phyloP scores from a whole-genome alignment of 2,888 invertebrate genomes.

The Agrilus biguttatus region DNA sequence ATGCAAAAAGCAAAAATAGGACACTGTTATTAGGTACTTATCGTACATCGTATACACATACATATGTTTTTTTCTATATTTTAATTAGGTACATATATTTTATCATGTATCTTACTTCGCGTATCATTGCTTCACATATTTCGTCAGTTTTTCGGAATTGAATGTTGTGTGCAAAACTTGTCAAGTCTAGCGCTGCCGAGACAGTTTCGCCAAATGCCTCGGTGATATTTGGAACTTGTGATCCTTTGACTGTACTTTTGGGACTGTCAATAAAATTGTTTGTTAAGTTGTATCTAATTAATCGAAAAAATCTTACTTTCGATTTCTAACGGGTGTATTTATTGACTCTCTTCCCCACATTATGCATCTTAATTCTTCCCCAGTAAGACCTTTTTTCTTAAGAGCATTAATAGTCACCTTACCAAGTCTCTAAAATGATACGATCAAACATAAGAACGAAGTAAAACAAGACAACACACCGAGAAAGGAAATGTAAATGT shows the following conservation, averaged over 20 bases:
- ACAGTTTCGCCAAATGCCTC: slow-evolving; percentile 46
- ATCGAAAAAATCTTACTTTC: slow-evolving; percentile 41
- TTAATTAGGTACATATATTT: slow-evolving; percentile 4
- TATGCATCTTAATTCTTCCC: slow-evolving; percentile 68
- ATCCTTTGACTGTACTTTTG: no score
- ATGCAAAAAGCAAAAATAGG: no score
- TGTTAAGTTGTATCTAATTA: slow-evolving; percentile 1
- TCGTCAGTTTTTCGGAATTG: slow-evolving; percentile 34
- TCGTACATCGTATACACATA: no score
- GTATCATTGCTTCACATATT: slow-evolving; percentile 7
- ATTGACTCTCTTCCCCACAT: slow-evolving; percentile 89
- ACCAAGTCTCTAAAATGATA: slow-evolving; percentile 54
- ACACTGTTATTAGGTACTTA: no score
- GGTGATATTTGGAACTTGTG: slow-evolving; percentile 29
- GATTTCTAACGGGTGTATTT: slow-evolving; percentile 66
- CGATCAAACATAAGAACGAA: neutral
- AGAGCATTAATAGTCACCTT: slow-evolving; percentile 75
- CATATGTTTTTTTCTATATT: no score
- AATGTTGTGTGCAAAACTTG: slow-evolving; percentile 64
- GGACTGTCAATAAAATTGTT: slow-evolving; percentile 1
- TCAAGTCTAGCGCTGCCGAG: slow-evolving; percentile 65
- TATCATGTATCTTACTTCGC: neutral
- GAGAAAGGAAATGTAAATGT: no score
- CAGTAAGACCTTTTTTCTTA: slow-evolving; percentile 69
- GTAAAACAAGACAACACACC: no score